A percentile compares a stretch with the other conserved stretches of the same genome.
Evolutionary conservation across 1,140 invertebrate species (phyloP).

Genomic region (Drosophila eugracilis): DNA sequence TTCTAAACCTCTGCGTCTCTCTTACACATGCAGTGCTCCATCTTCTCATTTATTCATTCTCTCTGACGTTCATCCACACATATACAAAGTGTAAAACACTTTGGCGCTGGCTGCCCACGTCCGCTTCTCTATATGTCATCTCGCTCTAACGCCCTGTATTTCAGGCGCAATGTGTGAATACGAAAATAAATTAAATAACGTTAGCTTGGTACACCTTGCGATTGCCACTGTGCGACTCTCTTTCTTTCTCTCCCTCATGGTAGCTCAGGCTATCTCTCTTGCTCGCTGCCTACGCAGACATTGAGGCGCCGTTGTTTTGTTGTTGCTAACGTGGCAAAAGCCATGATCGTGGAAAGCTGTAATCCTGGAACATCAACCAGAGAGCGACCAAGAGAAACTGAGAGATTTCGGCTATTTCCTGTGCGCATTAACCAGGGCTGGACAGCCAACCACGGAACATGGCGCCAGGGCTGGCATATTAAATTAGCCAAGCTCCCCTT

Average conservation of each 20-base stretch:
- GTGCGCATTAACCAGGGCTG: conserved; percentile 55
- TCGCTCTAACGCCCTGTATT: conserved; percentile 40
- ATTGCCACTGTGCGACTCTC: conserved; percentile 65
- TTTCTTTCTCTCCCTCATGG: conserved; percentile 1
- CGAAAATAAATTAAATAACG: conserved; percentile 82
- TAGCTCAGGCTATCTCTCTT: conserved; percentile 2
- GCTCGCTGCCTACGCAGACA: conserved; percentile 60
- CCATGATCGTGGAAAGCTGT: conserved; percentile 31
- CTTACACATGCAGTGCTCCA: not conserved
- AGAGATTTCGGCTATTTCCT: conserved; percentile 42
- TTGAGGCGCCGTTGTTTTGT: conserved; percentile 52
- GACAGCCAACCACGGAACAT: conserved; percentile 28
- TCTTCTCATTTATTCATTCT: conserved; percentile 4
- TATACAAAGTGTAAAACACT: conserved; percentile 11
- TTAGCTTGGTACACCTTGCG: conserved; percentile 79
- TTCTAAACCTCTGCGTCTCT: conserved; percentile 1
- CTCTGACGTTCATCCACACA: conserved; percentile 42
- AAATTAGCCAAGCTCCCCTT: conserved; percentile 64
- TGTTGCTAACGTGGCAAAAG: conserved; percentile 59
- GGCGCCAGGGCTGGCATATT: conserved; percentile 72
- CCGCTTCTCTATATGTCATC: conserved; percentile 30
- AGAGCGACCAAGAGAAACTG: not conserved
- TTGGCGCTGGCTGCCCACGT: conserved; percentile 61
- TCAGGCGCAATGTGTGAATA: conserved; percentile 61
- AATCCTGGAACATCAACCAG: not conserved